Evolutionary conservation across 1,140 invertebrate species (phyloP), one percentile per base, ranked within the genome.

Genomic region (Eufriesea mexicana): DNA sequence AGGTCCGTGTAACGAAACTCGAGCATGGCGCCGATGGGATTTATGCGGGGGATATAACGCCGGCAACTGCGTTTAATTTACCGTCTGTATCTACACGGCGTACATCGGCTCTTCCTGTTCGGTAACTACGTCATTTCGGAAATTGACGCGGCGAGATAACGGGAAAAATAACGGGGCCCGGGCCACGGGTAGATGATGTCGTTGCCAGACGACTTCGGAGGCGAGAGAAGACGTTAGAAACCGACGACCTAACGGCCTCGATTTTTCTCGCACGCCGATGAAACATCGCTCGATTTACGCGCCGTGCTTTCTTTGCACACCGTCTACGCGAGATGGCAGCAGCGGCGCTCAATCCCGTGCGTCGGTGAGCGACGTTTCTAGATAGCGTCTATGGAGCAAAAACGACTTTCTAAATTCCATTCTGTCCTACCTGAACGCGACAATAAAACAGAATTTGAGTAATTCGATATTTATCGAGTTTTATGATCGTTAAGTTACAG

Each of bases 81-180:
- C 23, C 23, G 59, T 20, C 28, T 75, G 45, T 54, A 67, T 71
- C 42, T 20, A 16, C 51, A 45, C 51, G 51, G 51, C 18, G n/a
- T 18, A 25, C 47, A 28, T 25, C n/a, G 6, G 7, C 7, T 76
- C 72, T 57, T 82, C 51, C 62, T 66, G 71, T 67, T 81, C 73
- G 51, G 72, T 82, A 76, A 82, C 72, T 67, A 68, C 42, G 79
- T 82, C 79, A 67, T 76, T 76, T 67, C 62, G 61, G n/a, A 67
- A 81, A 82, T 82, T 75, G 79, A 76, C 79, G 59, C 47, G 35
- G 70, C 20, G 18, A 67, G 79, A 82, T 82, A 82, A 67, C 42
- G 35, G 49, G 72, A 47, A 66, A 81, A 67, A 57, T 75, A 62
- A 76, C 54, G 28, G 35, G 35, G 42, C 20, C 14, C 18, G 47